A percentile compares a stretch with the other conserved stretches of the same genome.
phyloP scores from a whole-genome alignment of 2,888 invertebrate species.

The Clepsis dumicolana region DNA sequence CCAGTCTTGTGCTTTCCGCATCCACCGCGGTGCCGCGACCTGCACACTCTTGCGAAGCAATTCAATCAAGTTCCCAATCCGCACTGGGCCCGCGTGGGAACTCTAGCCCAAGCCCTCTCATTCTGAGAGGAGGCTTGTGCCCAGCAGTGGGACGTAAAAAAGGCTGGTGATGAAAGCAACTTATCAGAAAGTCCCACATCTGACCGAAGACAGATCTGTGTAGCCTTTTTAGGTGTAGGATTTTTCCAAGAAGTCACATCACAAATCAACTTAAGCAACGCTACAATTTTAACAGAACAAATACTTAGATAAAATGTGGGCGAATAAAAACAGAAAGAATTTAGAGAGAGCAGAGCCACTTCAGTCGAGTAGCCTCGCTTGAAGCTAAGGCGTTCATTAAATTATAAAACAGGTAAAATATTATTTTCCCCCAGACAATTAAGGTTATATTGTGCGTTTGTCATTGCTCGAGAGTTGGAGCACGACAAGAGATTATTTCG shows the following conservation, averaged over 20 bases:
- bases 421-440: constrained; percentile 29
- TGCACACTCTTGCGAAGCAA: no score
- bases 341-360: constrained; percentile 16
- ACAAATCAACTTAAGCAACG: neutral
- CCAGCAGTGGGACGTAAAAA: no score
- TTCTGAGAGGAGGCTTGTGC: no score
- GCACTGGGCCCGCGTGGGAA: no score
- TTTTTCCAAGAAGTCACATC: neutral
- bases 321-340: constrained; percentile 31
- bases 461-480: neutral
- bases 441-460: neutral
- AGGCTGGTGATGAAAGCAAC: no score
- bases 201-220: no score
- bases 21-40: no score
- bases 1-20: no score
- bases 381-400: constrained; percentile 30
- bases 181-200: no score
- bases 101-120: no score
- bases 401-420: constrained; percentile 25
- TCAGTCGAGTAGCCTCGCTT: constrained; percentile 3
- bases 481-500: neutral
- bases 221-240: neutral
- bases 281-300: neutral
- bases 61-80: no score
- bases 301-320: constrained; percentile 18